Base-by-base conservation (phyloP, 2,113 vertebrate species). In the Aramus guarauna region DNA sequence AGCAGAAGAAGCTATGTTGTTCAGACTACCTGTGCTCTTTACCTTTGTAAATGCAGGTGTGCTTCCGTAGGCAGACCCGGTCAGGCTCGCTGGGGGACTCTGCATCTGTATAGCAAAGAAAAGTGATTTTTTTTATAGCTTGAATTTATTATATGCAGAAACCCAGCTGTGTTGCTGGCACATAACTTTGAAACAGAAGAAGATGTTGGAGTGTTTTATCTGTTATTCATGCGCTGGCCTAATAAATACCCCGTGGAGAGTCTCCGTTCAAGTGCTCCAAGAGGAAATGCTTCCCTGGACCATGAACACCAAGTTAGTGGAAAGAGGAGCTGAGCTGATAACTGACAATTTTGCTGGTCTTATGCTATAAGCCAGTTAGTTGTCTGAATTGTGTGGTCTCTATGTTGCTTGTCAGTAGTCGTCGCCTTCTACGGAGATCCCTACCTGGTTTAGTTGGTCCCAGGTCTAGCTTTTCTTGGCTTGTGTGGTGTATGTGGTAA, bases 41-140 rank as follows among this genome's bases (percentile, higher is more conserved):
- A 98, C 98, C 98, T 98, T 98, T 88, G 96, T 98, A 56, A 98
- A 98, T 47, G 97, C 75, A 43, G 98, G 97, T 7, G 94, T 86
- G 75, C 23, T 85, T 94, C 81, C 92, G 8, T 92, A 97, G 47
- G 94, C 84, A 77, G 94, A 85, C 71, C 90, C 94, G 2, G 79
- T 80, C 89, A 98, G 96, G 76, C 77, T 96, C n/a, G 58, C 91
- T 0, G 88, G 95, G 73, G 97, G 90, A 67, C 95, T 98, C 95
- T 97, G 96, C 94, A 97, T 97, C 98, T 98, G 30, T 27, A 88
- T 12, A 56, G 90, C 73, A 88, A 95, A 97, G 59, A 92, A 93
- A 90, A 96, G 55, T 64, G 27, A 39, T 17, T 58, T 84, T 41
- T 39, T 41, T 64, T 43, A 26, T 21, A 63, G 36, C 24, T 41